Evolutionary conservation across 2,888 invertebrate genomes (phyloP), one percentile per base, ranked within the genome.

Genomic region (Brenthis ino): DNA sequence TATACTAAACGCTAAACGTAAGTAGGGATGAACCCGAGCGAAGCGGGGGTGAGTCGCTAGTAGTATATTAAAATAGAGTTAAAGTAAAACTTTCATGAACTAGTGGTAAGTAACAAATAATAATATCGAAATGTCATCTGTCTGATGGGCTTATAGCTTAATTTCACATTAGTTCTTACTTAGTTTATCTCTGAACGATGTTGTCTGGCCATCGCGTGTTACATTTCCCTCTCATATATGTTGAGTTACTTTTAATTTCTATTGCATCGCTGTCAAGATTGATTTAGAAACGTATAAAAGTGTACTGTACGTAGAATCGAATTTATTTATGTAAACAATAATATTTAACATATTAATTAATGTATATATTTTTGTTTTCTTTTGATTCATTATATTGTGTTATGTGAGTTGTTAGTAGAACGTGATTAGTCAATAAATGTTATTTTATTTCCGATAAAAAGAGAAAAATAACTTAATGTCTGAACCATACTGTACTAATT

Each of bases 191-290:
- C 48, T 53, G 53, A 53, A 43, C 24, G 33, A 58, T 43, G 47
- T 61, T 48, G 55, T 60, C 47, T 54, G 57, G 68, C 77, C 69
- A 76, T 67, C 77, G 77, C 78, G 78, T 74, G 66, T 33, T 67
- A 74, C 74, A 77, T 79, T 80, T 79, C 77, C 76, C 77, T 80
- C 75, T 79, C 77, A 67, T 71, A 74, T 70, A 72, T 73, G 68
- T 69, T 43, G 37, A 11, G 74, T 77, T 71, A 75, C 73, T 78
- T 79, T 81, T 81, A 77, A 78, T 80, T 80, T 79, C 79, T 78
- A 73, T 75, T 67, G 33, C 33, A 47, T 61, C 54, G 33, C 48
- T 43, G 33, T 50, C 37, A 20, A 63, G 37, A 63, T 53, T 63
- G 53, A 20, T 53, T 63, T 63, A 53, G 11, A 63, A 63, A 63